Evolutionary conservation across 2,888 invertebrate species (phyloP), one percentile per base, ranked within the genome.

Genomic region (Trissolcus brochymenae): DNA sequence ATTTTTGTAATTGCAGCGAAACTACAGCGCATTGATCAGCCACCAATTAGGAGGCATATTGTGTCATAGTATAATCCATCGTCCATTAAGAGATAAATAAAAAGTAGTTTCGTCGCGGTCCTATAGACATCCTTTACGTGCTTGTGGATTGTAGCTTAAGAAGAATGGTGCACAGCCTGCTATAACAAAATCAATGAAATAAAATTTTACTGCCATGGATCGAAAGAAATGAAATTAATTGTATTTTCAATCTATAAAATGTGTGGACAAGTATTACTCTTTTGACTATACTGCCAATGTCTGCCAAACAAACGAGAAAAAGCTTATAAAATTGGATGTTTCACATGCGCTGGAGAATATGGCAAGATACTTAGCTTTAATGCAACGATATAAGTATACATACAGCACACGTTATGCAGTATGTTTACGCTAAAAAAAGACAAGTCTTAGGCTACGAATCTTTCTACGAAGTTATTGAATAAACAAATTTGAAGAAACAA

Each of bases 11-110:
- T 88, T 88, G 76, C 89, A 89, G 89, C 82, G 89, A 89, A 84
- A 89, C 89, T 81, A 87, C 89, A 83, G 89, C 88, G 81, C 89
- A 89, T 84, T 89, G 88, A 89, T 88, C 86, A 83, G 84, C 84
- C 87, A 87, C 83, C 86, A 81, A 78, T 85, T 85, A 84, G 84
- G 86, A 86, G 86, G 84, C 87, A 87, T 84, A 84, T 85, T 84
- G 73, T 72, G 78, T 87, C 85, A 87, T 86, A 82, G 83, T 84
- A 84, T 82, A 86, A 81, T 86, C 84, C 83, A 85, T 86, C 86
- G 81, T 84, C 81, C 83, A 84, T 85, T 85, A 80, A 81, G 82
- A 82, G 82, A 81, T 81, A 82, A 79, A 66, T 82, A n/a, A 80
- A 79, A 80, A 82, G 78, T 82, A 82, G 82, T 80, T 81, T 82